Percentiles rank a stretch among this genome's conserved stretches.
Evolutionary conservation across 2,797 vertebrate species (phyloP).

Genomic region (Typhlichthys eigenmanni): DNA sequence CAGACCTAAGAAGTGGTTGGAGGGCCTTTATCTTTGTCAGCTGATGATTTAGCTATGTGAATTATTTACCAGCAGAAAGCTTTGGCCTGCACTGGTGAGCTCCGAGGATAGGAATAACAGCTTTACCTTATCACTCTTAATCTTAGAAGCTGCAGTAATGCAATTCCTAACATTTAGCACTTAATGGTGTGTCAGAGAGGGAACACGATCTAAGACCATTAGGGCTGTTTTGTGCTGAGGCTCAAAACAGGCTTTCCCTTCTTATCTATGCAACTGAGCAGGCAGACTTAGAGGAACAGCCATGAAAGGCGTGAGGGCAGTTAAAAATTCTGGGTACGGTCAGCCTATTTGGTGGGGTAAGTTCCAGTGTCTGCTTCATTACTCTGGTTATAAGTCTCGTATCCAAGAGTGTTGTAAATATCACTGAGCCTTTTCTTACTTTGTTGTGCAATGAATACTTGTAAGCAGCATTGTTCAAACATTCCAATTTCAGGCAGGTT

Average conservation of each 20-base stretch:
- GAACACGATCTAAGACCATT: slow-evolving; percentile 84
- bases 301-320: slow-evolving; percentile 58
- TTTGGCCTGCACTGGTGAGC: slow-evolving; percentile 80
- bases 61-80: slow-evolving; percentile 90
- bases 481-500: neutral
- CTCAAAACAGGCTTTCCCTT: slow-evolving; percentile 73
- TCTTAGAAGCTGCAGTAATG: slow-evolving; percentile 86
- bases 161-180: slow-evolving; percentile 88
- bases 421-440: slow-evolving; percentile 4
- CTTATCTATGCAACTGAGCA: slow-evolving; percentile 62
- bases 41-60: slow-evolving; percentile 87
- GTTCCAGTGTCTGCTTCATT: slow-evolving; percentile 4
- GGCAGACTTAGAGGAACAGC: slow-evolving; percentile 46
- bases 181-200: slow-evolving; percentile 80
- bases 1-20: slow-evolving; percentile 81
- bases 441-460: neutral
- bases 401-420: slow-evolving; percentile 2
- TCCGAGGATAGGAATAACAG: slow-evolving; percentile 83
- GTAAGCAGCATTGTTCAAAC: neutral
- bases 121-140: slow-evolving; percentile 88
- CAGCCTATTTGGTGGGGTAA: slow-evolving; percentile 19
- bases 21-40: slow-evolving; percentile 85
- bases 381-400: slow-evolving; percentile 8
- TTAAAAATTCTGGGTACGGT: slow-evolving; percentile 36
- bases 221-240: slow-evolving; percentile 81